Evolutionary conservation across 2,888 invertebrate species (phyloP).

Genomic region (Leistus spinibarbis): DNA sequence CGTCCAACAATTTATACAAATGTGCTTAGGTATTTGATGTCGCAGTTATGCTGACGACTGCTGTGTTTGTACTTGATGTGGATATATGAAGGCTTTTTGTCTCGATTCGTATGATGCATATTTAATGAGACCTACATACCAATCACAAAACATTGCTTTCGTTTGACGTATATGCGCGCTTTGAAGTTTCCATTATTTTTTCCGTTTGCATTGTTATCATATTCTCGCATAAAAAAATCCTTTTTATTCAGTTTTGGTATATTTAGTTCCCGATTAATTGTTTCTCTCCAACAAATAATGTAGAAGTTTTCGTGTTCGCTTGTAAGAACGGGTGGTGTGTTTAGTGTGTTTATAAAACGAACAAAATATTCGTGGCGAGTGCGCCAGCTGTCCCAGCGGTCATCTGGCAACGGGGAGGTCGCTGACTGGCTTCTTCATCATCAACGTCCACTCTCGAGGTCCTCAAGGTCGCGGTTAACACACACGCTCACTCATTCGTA

Average conservation of each 20-base stretch:
- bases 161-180: not conserved
- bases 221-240: not conserved
- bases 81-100: not conserved
- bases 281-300: not conserved
- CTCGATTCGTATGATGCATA: not conserved
- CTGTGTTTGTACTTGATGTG: not conserved
- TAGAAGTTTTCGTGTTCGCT: not conserved
- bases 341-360: not conserved
- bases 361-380: not conserved
- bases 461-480: slow-evolving; percentile 6
- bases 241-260: not conserved
- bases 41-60: not conserved
- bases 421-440: not conserved
- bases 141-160: not conserved
- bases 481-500: not conserved
- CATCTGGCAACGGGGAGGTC: not conserved
- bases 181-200: not conserved
- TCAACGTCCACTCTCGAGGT: not conserved
- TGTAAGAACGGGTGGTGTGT: not conserved
- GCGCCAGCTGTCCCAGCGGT: not conserved
- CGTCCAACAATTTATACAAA: not conserved
- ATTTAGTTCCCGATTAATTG: not conserved
- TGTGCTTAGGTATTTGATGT: not conserved
- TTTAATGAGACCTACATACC: not conserved
- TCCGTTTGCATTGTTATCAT: not conserved